phyloP scores from a whole-genome alignment of 2,888 invertebrate genomes.

The Amorpha juglandis region DNA sequence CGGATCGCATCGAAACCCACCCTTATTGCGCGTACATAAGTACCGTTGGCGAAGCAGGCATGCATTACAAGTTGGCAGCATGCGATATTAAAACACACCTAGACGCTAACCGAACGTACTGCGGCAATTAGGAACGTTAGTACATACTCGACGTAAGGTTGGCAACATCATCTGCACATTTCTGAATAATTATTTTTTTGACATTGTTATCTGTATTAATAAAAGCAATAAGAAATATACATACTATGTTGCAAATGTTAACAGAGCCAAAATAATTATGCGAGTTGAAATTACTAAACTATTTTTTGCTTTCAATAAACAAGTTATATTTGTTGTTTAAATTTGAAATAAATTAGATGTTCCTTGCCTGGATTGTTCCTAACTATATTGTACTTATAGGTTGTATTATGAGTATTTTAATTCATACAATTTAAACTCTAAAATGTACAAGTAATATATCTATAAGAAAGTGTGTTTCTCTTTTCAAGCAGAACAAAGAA shows the following conservation, averaged over 20 bases:
- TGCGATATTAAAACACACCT: conserved; percentile 37
- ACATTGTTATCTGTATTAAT: not conserved
- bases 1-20: conserved; percentile 59
- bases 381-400: too few species aligned
- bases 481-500: too few species aligned
- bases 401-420: too few species aligned
- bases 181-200: not conserved
- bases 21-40: conserved; percentile 52
- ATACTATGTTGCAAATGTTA: not conserved
- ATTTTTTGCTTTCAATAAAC: too few species aligned
- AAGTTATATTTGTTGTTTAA: too few species aligned
- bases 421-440: too few species aligned
- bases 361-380: too few species aligned
- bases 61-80: conserved; percentile 42
- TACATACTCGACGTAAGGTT: conserved; percentile 2
- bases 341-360: too few species aligned
- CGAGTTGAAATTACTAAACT: not conserved
- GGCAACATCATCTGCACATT: not conserved
- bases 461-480: too few species aligned
- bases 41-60: conserved; percentile 42
- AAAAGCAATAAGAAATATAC: not conserved
- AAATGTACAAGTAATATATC: too few species aligned
- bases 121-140: conserved; percentile 4
- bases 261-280: not conserved
- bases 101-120: not conserved